phyloP scores from a whole-genome alignment of 2,888 invertebrate species.

The Ophion obscuratus region DNA sequence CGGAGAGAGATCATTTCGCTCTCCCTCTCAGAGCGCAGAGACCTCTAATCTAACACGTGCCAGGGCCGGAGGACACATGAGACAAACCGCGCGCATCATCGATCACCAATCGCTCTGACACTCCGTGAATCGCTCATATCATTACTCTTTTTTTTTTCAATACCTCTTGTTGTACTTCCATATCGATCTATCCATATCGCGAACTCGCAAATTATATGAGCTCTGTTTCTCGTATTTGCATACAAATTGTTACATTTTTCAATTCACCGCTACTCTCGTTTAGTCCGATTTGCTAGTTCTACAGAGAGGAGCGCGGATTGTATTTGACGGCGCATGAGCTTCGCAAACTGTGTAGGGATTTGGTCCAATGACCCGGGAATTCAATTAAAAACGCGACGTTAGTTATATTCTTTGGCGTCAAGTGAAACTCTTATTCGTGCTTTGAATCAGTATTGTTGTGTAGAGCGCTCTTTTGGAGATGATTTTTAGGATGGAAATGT shows the following conservation, averaged over 20 bases:
- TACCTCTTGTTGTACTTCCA: not conserved
- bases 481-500: too few relatives aligned
- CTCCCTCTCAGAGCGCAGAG: not conserved
- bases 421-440: too few relatives aligned
- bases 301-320: too few relatives aligned
- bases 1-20: too few relatives aligned
- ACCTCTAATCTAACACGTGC: conserved; percentile 73
- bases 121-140: conserved; percentile 32
- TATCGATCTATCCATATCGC: conserved; percentile 2
- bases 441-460: too few relatives aligned
- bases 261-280: not conserved
- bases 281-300: not conserved
- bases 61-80: conserved; percentile 70
- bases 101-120: conserved; percentile 58
- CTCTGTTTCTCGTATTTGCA: conserved; percentile 1
- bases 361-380: too few relatives aligned
- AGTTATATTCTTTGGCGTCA: too few relatives aligned
- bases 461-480: too few relatives aligned
- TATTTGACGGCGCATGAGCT: too few relatives aligned
- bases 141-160: conserved; percentile 24
- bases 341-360: too few relatives aligned
- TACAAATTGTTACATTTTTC: conserved; percentile 12
- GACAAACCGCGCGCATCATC: conserved; percentile 47
- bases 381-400: too few relatives aligned
- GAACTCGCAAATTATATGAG: not conserved